phyloP scores from a whole-genome alignment of 2,797 vertebrate genomes.

The Gadopsis marmoratus region DNA sequence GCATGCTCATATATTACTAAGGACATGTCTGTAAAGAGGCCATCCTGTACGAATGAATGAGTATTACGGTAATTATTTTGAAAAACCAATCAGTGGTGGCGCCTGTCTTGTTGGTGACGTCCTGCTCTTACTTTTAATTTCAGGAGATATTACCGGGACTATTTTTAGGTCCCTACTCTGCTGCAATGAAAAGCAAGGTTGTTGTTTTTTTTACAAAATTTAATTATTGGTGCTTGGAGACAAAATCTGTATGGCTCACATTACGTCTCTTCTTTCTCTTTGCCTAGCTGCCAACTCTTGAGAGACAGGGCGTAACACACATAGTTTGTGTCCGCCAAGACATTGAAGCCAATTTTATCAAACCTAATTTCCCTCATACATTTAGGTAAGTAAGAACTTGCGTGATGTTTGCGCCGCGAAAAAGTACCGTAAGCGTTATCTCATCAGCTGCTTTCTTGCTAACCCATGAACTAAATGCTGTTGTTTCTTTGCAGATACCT shows the following conservation, averaged over 20 bases:
- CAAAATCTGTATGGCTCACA: not conserved
- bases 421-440: not conserved
- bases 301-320: slow-evolving; percentile 97
- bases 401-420: not conserved
- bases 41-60: not conserved
- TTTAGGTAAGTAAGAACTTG: slow-evolving; percentile 90
- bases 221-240: not conserved
- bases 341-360: slow-evolving; percentile 99
- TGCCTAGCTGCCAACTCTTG: slow-evolving; percentile 92
- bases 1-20: not conserved
- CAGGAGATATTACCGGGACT: slow-evolving; percentile 98
- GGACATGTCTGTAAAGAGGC: not conserved
- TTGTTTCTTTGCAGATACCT: slow-evolving; percentile 89
- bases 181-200: slow-evolving; percentile 99
- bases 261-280: slow-evolving; percentile 19
- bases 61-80: not conserved
- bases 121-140: slow-evolving; percentile 30
- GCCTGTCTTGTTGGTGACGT: not conserved
- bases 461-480: not conserved
- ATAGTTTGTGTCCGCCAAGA: slow-evolving; percentile 98
- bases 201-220: not conserved
- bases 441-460: not conserved
- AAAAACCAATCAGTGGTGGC: not conserved
- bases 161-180: slow-evolving; percentile 98
- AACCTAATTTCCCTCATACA: slow-evolving; percentile 97